A percentile compares a stretch with the other conserved stretches of the same genome.
phyloP scores from a whole-genome alignment of 2,797 vertebrate species.

The Botia kubotai region DNA sequence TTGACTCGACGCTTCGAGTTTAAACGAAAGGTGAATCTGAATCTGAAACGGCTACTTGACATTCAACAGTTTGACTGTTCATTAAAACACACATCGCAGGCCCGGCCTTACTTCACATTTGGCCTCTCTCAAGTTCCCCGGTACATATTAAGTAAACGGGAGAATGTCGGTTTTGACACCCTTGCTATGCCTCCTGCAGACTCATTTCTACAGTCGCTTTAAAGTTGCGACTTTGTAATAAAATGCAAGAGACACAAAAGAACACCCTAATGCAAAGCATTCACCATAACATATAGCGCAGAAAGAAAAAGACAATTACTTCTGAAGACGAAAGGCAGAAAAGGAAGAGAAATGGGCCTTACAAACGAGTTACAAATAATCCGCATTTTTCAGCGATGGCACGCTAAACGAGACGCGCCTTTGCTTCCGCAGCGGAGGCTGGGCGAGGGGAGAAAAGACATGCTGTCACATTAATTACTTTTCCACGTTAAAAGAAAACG shows the following conservation, averaged over 20 bases:
- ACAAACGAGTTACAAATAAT: constrained; percentile 63
- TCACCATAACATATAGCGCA: constrained; percentile 38
- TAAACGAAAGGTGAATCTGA: constrained; percentile 42
- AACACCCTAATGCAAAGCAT: constrained; percentile 52
- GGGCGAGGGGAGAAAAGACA: constrained; percentile 39
- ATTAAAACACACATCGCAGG: constrained; percentile 35
- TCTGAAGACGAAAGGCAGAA: constrained; percentile 4
- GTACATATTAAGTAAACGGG: constrained; percentile 23
- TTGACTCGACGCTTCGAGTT: constrained; percentile 4
- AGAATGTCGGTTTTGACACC: constrained; percentile 35
- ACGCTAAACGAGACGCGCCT: constrained; percentile 51
- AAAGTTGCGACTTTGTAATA: constrained; percentile 37
- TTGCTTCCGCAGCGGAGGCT: constrained; percentile 10
- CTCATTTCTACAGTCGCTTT: constrained; percentile 40
- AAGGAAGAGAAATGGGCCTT: constrained; percentile 43
- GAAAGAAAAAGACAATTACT: constrained; percentile 55
- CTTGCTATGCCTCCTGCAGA: constrained; percentile 27
- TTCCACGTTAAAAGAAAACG: constrained; percentile 64
- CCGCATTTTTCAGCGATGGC: constrained; percentile 48
- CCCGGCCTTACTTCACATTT: constrained; percentile 22
- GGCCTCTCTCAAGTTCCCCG: constrained; percentile 19
- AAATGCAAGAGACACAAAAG: constrained; percentile 28
- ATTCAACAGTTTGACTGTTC: constrained; percentile 47
- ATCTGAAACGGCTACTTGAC: constrained; percentile 31
- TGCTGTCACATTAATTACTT: constrained; percentile 73